Evolutionary conservation across 92 coral and sea anemone genomes (phyloP), one percentile per base, ranked within the genome.

Genomic region (Ricordea florida): DNA sequence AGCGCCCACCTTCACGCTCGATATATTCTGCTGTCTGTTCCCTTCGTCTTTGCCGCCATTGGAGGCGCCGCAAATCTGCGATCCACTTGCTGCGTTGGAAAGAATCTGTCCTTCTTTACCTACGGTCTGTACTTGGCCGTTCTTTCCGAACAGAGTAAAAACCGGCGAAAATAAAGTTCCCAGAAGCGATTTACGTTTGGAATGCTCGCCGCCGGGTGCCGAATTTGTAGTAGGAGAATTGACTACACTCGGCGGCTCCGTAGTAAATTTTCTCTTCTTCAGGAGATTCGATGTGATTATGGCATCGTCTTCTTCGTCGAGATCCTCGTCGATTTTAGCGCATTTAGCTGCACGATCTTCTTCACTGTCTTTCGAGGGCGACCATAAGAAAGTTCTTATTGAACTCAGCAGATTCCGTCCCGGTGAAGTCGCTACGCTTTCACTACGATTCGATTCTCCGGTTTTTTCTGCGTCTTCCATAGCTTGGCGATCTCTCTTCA

Each of bases 151-250:
- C 2, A 96, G 74, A 3, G 99, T 96, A 64, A 91, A 91, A 50
- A 96, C 93, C 8, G 99, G 99, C 32, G 99, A 96, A 76, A 96
- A 96, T 35, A 96, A 74, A 22, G 99, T 96, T 72, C 99, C 97
- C 43, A 96, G 70, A 22, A 96, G 87, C 34, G 99, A 96, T 53
- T 90, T 87, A 63, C 99, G 92, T 71, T 90, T 87, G 40, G 85
- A 78, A 20, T 57, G 79, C 47, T 81, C 62, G 68, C 77, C 79
- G 38, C 76, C 76, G 74, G 49, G 59, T 40, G 46, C 43, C 10
- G 52, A 14, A 62, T 59, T 48, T 47, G 84, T 62, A 40, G 82
- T 32, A 57, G 75, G 48, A 44, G 86, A 43, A 76, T 63, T 74
- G n/a, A n/a, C n/a, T 30, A 79, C 72, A 34, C 72, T 67, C 57